A percentile compares a stretch with the other conserved stretches of the same genome.
phyloP scores from a whole-genome alignment of 2,797 vertebrate genomes.

The Hyperoplus lanceolatus region DNA sequence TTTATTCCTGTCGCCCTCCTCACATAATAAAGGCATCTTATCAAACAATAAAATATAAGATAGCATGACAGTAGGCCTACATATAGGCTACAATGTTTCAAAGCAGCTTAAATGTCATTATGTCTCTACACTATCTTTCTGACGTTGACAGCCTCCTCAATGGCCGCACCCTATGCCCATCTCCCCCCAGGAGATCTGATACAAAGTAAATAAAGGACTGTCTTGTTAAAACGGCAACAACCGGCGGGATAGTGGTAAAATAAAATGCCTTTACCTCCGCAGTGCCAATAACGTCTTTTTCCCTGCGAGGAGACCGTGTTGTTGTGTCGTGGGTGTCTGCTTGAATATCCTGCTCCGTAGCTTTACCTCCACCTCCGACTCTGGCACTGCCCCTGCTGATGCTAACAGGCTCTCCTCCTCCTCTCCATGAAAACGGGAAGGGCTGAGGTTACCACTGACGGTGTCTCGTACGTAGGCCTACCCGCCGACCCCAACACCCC shows the following conservation, averaged over 20 bases:
- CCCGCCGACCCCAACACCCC: slow-evolving; percentile 6
- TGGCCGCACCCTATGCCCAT: slow-evolving; percentile 82
- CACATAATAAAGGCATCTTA: not conserved
- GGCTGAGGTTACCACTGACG: slow-evolving; percentile 22
- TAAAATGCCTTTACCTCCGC: slow-evolving; percentile 68
- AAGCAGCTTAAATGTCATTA: slow-evolving; percentile 18
- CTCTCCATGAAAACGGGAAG: slow-evolving; percentile 53
- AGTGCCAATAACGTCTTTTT: slow-evolving; percentile 16
- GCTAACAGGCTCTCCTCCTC: slow-evolving; percentile 64
- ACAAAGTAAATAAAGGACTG: slow-evolving; percentile 63
- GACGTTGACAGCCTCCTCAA: slow-evolving; percentile 63
- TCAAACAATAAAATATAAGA: not conserved
- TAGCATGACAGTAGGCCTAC: not conserved
- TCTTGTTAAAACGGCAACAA: slow-evolving; percentile 65
- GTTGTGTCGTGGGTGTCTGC: slow-evolving; percentile 18
- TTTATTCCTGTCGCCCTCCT: slow-evolving; percentile 32
- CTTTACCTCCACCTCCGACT: slow-evolving; percentile 57
- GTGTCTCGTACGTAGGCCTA: not conserved
- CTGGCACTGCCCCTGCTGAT: slow-evolving; percentile 35
- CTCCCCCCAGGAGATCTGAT: slow-evolving; percentile 73
- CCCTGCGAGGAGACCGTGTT: slow-evolving; percentile 16
- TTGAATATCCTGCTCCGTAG: slow-evolving; percentile 53
- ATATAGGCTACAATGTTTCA: not conserved
- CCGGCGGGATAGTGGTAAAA: slow-evolving; percentile 25
- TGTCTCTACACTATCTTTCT: slow-evolving; percentile 5